Base-by-base conservation (phyloP, 2,888 invertebrate species). In the Oscheius sp. region DNA sequence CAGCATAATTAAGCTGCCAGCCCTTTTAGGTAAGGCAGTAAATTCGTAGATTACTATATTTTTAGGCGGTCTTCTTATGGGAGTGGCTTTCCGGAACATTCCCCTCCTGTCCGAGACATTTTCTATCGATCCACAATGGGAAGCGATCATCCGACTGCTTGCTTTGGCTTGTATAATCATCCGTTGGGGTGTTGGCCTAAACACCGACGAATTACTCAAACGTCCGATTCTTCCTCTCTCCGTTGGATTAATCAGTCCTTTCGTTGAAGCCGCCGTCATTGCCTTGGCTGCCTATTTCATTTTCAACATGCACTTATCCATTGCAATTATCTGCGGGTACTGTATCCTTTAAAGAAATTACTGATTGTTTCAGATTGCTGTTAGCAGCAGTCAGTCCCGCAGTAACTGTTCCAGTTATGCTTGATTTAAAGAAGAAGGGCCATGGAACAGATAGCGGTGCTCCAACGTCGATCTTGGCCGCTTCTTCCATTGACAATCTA, bases 331-430 rank as follows among this genome's bases (percentile, higher is more conserved):
- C 21, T 76, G 53, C 70, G 81, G 72, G 72, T 72, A 27, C 35
- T 35, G 35, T 35, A 35, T 52, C 52, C 12, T 35, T 21, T 59
- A 27, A 64, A n/a, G 58, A 12, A 59, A 2, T 55, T 13, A 59
- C 59, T n/a, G 13, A 23, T 6, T 16, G 6, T 55, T 63, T 41
- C 16, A 72, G 82, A 25, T 78, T 75, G 45, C 64, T 81, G 21
- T 64, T 84, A 9, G 77, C 82, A 27, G 73, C 85, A n/a, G 80
- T 79, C 13, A 82, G 84, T 2, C 84, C 85, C 12, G 83, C 85
- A 16, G 77, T 84, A 41, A 82, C 85, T 43, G 81, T 78, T 13
- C 84, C 84, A 7, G 73, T 80, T 0, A 64, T 71, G 58, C 41
- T 74, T 1, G 66, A 71, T 1, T n/a, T 74, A 35, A 58, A 71